Evolutionary conservation across 2,888 invertebrate species (phyloP).

Genomic region (Ectemnius lituratus): DNA sequence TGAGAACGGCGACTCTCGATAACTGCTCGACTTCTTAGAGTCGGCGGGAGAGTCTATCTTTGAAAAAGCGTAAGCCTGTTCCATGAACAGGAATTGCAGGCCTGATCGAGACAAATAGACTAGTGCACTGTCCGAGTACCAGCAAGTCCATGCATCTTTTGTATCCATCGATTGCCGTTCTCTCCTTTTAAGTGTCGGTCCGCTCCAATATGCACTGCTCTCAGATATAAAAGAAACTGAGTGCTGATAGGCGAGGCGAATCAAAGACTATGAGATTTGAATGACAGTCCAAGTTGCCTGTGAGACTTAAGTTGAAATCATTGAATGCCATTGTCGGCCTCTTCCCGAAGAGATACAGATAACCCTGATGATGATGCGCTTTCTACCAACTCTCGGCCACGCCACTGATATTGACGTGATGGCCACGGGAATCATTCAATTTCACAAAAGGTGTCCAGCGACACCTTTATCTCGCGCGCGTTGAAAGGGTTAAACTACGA

Average conservation of each 20-base stretch:
- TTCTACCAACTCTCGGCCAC: conserved; percentile 28
- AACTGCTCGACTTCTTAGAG: not conserved
- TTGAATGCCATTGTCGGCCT: conserved; percentile 14
- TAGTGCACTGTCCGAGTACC: not conserved
- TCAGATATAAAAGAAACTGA: not conserved
- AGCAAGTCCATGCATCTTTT: not conserved
- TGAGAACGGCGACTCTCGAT: conserved; percentile 6
- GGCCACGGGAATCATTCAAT: conserved; percentile 65
- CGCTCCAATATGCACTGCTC: not conserved
- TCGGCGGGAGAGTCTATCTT: conserved; percentile 8
- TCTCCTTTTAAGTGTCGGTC: not conserved
- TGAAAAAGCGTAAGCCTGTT: conserved; percentile 25
- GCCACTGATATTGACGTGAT: conserved; percentile 34
- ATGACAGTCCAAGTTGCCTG: not conserved
- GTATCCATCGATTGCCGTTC: not conserved
- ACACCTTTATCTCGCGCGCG: conserved; percentile 69
- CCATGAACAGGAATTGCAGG: conserved; percentile 24
- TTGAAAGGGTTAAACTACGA: conserved; percentile 68
- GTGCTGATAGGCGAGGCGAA: conserved; percentile 3
- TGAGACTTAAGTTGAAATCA: not conserved
- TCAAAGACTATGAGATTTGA: not conserved
- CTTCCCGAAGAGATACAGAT: conserved; percentile 35
- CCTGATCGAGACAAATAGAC: conserved; percentile 18
- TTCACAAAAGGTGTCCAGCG: conserved; percentile 66
- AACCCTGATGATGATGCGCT: conserved; percentile 40